Conservation (phyloP, 2,113 vertebrate genomes). For the Loxodonta africana region DNA sequence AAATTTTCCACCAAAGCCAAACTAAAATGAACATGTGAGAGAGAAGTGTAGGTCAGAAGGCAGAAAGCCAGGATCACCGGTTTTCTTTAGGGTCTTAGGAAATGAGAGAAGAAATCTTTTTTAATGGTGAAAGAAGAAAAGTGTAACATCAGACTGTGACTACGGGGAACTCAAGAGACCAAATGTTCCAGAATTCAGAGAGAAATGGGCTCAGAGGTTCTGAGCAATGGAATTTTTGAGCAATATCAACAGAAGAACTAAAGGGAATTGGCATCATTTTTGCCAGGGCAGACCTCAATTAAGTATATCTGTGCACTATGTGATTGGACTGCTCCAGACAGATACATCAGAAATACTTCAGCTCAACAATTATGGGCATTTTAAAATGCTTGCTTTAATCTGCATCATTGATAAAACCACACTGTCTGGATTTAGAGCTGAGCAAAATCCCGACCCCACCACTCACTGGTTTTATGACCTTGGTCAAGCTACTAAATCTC, state of each 20-base stretch:
- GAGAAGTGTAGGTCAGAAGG: not conserved
- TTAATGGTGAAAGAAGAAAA: not conserved
- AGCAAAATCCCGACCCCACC: not conserved
- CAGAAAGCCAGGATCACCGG: not conserved
- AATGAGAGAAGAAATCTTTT: not conserved
- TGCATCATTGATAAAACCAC: not conserved
- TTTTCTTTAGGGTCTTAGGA: slow-evolving; percentile 20
- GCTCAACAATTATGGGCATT: not conserved
- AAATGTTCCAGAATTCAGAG: not conserved
- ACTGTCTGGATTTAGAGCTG: not conserved
- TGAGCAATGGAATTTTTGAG: not conserved
- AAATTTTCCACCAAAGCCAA: slow-evolving; percentile 69
- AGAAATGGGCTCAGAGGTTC: not conserved
- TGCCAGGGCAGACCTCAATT: too few relatives aligned
- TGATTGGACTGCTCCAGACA: not conserved
- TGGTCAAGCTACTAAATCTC: not conserved
- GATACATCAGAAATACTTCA: not conserved
- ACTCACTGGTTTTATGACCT: not conserved
- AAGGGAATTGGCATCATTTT: not conserved
- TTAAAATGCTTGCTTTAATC: not conserved
- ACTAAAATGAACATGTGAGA: not conserved
- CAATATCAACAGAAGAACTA: not conserved
- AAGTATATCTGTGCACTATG: not conserved
- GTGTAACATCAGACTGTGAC: not conserved
- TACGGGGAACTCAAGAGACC: not conserved